These are phyloP conservation scores for Macrosiphum euphorbiae DNA, from an alignment of 2,888 invertebrate genomes.

Conservation along the genomic window DNA sequence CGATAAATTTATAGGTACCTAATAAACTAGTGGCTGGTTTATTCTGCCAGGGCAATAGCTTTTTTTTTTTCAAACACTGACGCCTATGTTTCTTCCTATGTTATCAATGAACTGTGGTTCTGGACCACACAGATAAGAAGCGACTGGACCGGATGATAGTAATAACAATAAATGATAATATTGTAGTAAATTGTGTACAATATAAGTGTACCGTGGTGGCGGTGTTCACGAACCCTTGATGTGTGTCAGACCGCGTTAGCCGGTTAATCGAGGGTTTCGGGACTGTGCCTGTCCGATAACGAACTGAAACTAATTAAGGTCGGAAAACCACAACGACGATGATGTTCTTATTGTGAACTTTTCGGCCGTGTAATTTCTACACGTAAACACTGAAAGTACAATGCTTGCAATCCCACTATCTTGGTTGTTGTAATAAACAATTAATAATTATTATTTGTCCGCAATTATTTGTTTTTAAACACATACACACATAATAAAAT, in stretches of 20 bases:
- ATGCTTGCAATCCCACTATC: background rate
- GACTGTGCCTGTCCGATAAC: constrained; percentile 48
- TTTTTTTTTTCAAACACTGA: background rate
- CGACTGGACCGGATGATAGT: background rate
- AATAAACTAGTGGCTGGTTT: background rate
- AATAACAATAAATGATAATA: constrained; percentile 13
- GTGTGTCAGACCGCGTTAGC: constrained; percentile 28
- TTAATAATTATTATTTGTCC: background rate
- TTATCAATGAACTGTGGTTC: constrained; percentile 3
- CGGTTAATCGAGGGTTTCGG: constrained; percentile 36
- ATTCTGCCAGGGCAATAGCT: background rate
- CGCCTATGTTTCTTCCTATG: background rate
- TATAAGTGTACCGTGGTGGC: background rate
- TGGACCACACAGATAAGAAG: constrained; percentile 42
- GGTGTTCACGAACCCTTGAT: constrained; percentile 23
- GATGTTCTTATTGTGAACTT: constrained; percentile 1
- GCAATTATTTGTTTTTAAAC: background rate
- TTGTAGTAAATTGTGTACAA: constrained; percentile 22
- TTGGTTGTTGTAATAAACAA: background rate
- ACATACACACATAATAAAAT: background rate
- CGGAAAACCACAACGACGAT: background rate
- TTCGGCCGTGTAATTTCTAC: constrained; percentile 2
- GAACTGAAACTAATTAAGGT: constrained; percentile 55
- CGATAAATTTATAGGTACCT: background rate
- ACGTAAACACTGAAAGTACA: background rate